Base-by-base conservation (phyloP, 2,888 invertebrate species). In the Calephelis perditalis region DNA sequence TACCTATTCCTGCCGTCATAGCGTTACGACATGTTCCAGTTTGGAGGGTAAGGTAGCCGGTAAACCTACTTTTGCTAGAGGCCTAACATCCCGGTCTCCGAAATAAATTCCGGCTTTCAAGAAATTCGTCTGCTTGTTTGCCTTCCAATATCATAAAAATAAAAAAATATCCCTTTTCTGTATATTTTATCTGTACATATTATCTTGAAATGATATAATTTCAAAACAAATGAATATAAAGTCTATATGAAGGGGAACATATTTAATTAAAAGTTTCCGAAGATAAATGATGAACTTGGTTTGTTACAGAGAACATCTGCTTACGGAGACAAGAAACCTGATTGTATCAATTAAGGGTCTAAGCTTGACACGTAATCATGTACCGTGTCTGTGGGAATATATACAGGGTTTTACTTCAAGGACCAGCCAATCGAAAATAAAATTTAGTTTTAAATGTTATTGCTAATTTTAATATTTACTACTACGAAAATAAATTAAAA, bases 211-310 rank as follows among this genome's bases (percentile, higher is more conserved):
- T 11, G 4, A 45, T 45, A 9, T 1, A 8, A 10, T 45, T 10
- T 10, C 45, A 11, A 10, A 8, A 45, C 3, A 45, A 45, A 45
- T 10, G n/a, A 10, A 11, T 5, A 45, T 45, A 45, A 45, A 11
- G 11, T 10, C n/a, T 11, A 45, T 46, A n/a, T 12, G 11, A 7
- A 46, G 12, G 11, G 8, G 15, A 26, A 49, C 26, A 49, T 5
- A 26, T 7, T 26, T 49, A 49, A 49, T 49, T 26, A 49, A 49
- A 49, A 26, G 2, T 6, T 7, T 7, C 7, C 47, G 26, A 10
- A 49, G 49, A 49, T 49, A 49, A 49, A 49, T 26, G 15, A 49
- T 49, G 26, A 49, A 26, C 49, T 35, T 35, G 52, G 26, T 35
- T 52, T 35, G 36, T 35, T 35, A 26, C 35, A 52, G 52, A 11